phyloP scores from a whole-genome alignment of 2,888 invertebrate species.

The Scelioninae gen. 1 region DNA sequence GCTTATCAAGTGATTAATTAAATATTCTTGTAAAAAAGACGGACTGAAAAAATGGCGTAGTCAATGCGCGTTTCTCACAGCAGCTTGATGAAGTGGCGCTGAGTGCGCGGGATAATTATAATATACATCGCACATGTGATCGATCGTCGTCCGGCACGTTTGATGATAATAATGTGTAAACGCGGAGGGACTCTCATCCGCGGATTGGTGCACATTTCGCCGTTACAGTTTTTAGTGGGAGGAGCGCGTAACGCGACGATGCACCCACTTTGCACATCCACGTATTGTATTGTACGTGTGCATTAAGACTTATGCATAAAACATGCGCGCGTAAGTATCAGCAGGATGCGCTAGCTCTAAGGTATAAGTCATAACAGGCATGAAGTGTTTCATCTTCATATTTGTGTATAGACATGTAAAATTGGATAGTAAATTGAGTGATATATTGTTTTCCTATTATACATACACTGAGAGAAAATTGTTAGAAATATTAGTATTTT shows the following conservation, averaged over 20 bases:
- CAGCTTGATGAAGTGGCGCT: constrained; percentile 34
- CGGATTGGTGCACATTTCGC: constrained; percentile 76
- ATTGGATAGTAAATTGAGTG: too few relatives aligned
- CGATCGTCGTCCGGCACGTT: constrained; percentile 47
- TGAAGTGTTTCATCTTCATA: not conserved
- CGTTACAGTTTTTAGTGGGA: constrained; percentile 78
- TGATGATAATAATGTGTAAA: constrained; percentile 47
- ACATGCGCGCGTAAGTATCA: constrained; percentile 72
- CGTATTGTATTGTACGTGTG: constrained; percentile 49
- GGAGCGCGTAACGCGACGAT: constrained; percentile 77
- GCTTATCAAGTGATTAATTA: constrained; percentile 59
- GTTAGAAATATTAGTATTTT: too few relatives aligned
- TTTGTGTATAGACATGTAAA: too few relatives aligned
- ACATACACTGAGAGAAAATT: too few relatives aligned
- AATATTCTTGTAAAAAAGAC: constrained; percentile 55
- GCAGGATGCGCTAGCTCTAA: constrained; percentile 65
- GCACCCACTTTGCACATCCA: constrained; percentile 69
- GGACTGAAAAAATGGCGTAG: constrained; percentile 34
- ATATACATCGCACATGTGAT: constrained; percentile 56
- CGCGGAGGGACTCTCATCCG: constrained; percentile 58
- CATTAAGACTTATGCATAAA: constrained; percentile 36
- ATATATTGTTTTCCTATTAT: too few relatives aligned
- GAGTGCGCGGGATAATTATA: constrained; percentile 48
- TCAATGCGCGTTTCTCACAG: constrained; percentile 62
- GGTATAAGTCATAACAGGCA: not conserved